Evolutionary conservation across 2,888 invertebrate species (phyloP).

Genomic region (Endotricha flammealis): DNA sequence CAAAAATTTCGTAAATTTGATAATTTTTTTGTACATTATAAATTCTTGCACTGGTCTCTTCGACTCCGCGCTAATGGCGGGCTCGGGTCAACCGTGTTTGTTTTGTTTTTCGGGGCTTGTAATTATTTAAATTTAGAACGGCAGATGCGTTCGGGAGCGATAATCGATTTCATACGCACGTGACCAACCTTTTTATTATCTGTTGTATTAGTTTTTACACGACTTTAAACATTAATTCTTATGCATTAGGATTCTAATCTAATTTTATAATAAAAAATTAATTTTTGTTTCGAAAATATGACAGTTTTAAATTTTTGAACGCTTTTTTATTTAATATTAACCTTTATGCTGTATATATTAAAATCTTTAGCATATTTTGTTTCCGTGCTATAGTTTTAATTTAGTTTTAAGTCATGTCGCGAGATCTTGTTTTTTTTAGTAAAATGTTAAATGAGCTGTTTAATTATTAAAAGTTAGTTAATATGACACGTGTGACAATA

Average conservation of each 20-base stretch:
- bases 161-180: slow-evolving; percentile 41
- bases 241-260: background rate
- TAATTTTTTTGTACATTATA: no score
- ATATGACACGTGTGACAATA: no score
- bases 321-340: no score
- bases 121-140: slow-evolving; percentile 72
- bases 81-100: slow-evolving; percentile 43
- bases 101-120: slow-evolving; percentile 57
- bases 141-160: slow-evolving; percentile 62
- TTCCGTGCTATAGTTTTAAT: no score
- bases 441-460: slow-evolving; percentile 4
- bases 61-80: slow-evolving; percentile 39
- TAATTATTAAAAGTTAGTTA: slow-evolving; percentile 1
- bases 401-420: background rate
- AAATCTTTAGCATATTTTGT: no score
- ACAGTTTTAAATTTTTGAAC: no score
- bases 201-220: background rate
- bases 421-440: slow-evolving; percentile 1
- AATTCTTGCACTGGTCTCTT: background rate
- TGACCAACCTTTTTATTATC: slow-evolving; percentile 1
- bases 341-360: no score
- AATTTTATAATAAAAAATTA: background rate
- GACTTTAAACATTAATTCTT: slow-evolving; percentile 1
- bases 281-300: no score
- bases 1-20: no score